phyloP scores from a whole-genome alignment of 2,888 invertebrate genomes.

The Candidula unifasciata region DNA sequence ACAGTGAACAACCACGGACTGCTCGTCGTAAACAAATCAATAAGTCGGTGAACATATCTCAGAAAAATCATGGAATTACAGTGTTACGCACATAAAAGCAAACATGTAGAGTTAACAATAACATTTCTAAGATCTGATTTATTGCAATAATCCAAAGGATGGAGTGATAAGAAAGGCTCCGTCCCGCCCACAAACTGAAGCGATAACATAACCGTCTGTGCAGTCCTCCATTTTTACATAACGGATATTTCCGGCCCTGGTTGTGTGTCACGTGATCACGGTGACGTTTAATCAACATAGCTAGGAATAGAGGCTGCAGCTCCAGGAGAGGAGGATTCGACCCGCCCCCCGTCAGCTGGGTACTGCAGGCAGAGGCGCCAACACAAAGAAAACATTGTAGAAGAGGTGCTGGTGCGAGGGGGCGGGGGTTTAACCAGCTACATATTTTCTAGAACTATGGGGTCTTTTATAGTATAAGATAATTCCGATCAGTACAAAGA shows the following conservation, averaged over 20 bases:
- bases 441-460: no score
- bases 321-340: no score
- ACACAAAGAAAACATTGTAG: no score
- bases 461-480: no score
- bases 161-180: neutral
- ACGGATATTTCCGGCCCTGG: conserved; percentile 32
- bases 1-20: no score
- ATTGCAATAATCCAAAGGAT: neutral
- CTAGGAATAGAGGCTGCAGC: conserved; percentile 26
- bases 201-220: neutral
- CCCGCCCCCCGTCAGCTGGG: no score
- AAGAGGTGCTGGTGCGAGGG: no score
- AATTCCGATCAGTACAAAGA: no score
- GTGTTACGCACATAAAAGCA: neutral
- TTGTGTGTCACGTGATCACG: conserved; percentile 40
- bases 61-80: neutral
- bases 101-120: neutral
- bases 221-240: conserved; percentile 34
- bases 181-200: neutral
- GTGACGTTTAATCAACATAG: conserved; percentile 37
- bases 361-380: no score
- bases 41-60: neutral
- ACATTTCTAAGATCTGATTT: neutral
- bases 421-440: no score
- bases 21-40: no score